Base-by-base conservation (phyloP, 2,888 invertebrate species). In the Drosophila paranaensis region DNA sequence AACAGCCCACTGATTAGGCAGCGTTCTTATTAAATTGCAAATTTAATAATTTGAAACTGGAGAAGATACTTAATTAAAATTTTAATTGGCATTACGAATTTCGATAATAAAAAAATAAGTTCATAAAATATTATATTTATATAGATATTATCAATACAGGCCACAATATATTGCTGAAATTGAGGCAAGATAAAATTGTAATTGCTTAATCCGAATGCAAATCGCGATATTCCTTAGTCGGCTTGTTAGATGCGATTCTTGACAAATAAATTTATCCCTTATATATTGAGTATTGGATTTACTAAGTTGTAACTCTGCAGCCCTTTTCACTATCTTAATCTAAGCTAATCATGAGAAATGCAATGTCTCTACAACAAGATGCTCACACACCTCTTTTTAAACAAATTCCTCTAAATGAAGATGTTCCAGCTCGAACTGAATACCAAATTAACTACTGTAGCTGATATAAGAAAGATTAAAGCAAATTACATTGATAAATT, bases 401-500 rank as follows among this genome's bases (percentile, higher is more conserved):
- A 30, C n/a, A 48, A 30, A 46, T 46, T 14, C 14, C 13, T 6
- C n/a, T 10, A 16, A 25, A 66, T 62, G 6, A 40, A 66, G 46
- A 67, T 9, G 14, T 56, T 53, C 27, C 56, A 20, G 43, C 60
- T 46, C 16, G 35, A 10, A n/a, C 40, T 35, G 46, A 63, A 69
- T 54, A 50, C 40, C 14, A 48, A 57, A 45, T 58, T 30, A 73
- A 57, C 57, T 65, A 73, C 42, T 60, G 35, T 14, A 46, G 40
- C 53, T 60, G 65, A 74, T 65, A 77, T 50, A 55, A 42, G 40
- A 35, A 48, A 42, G 51, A 71, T 77, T 55, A 70, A 66, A n/a
- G 39, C 62, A 53, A 50, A 70, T 70, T 71, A 74, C 78, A 63
- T 77, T 74, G 77, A 77, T 77, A 71, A 64, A 71, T 69, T 42